Base-by-base conservation (phyloP, 1,140 invertebrate genomes). In the Panagrolaimus sp. region DNA sequence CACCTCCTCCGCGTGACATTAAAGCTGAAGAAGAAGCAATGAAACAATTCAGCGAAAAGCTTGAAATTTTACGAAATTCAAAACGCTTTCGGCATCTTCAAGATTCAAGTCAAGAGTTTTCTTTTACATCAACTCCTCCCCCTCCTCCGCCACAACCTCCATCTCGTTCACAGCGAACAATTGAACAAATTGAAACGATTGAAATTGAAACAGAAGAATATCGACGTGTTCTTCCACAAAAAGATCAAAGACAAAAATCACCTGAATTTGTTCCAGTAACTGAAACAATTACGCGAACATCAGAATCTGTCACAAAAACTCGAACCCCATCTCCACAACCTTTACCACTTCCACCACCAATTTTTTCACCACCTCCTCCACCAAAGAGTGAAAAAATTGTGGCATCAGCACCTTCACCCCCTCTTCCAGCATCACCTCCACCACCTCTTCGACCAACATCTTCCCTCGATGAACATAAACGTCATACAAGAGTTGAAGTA, bases 111-210 rank as follows among this genome's bases (percentile, higher is more conserved):
- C 20, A 20, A 4, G 51, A 27, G 3, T 20, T 57, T 11, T n/a
- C 51, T 14, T 25, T 27, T 57, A 9, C 20, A 57, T 16, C 51
- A 20, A n/a, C 27, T 27, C 51, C 51, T n/a, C 20, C 51, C n/a
- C 51, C 51, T 9, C 31, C 31, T 7, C 31, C 31, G 31, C 31
- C 31, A 38, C n/a, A n/a, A n/a, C 31, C 20, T 20, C 51, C 51
- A 25, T 25, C 27, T 27, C 51, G 20, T 57, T 9, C 51, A 57
- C 51, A 20, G 20, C 51, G 51, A 27, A 57, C 51, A 20, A 57
- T 57, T 57, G 51, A 57, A 57, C 51, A 57, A 57, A 57, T 57
- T 57, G 51, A 57, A 57, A 57, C 51, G 3, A 57, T 57, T 57
- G 51, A 57, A 8, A 57, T 57, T 27, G 51, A 57, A 57, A 57